Evolutionary conservation across 1,140 invertebrate genomes (phyloP).

Genomic region (Bombus terrestris): DNA sequence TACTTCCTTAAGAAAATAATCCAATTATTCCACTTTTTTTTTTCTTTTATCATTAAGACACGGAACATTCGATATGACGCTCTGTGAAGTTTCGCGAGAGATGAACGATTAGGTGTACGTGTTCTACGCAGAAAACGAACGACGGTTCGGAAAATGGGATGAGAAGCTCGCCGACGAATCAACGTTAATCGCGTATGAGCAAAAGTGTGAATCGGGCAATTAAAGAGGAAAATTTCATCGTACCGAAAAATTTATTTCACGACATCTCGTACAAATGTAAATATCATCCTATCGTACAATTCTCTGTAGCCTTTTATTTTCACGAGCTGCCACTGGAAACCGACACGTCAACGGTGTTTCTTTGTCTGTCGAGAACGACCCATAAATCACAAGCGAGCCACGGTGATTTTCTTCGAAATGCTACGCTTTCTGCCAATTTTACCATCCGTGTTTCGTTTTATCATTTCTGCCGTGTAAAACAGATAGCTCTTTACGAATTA

Average conservation of each 20-base stretch:
- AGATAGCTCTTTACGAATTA: background rate
- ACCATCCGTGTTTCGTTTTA: background rate
- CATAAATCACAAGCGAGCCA: background rate
- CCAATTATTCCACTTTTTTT: background rate
- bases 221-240: background rate
- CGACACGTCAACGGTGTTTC: background rate
- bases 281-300: background rate
- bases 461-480: background rate
- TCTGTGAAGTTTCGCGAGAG: background rate
- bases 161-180: background rate
- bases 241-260: background rate
- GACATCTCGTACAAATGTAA: no score
- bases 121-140: no score
- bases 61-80: no score
- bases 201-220: constrained; percentile 22
- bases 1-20: background rate
- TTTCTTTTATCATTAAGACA: rapidly evolving
- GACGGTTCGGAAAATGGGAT: no score
- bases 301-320: background rate
- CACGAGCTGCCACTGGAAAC: background rate
- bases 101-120: no score
- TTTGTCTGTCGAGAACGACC: background rate
- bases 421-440: background rate
- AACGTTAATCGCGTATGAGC: constrained; percentile 11
- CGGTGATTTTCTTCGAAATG: background rate